phyloP scores from a whole-genome alignment of 2,888 invertebrate species.

The Meandrusa payeni region DNA sequence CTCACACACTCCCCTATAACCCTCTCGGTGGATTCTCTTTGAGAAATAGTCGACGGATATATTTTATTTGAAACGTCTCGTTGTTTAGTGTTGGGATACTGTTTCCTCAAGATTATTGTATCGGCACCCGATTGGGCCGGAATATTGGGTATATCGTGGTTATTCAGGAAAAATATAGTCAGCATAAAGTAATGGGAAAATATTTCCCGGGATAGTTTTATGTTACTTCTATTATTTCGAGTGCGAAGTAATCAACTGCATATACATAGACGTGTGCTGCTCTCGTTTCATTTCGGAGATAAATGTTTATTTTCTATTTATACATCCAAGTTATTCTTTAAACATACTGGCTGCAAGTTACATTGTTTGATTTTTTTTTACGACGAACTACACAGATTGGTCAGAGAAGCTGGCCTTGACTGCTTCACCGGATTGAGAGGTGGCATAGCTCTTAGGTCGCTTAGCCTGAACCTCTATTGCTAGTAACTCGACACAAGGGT shows the following conservation, averaged over 20 bases:
- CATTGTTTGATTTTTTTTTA: no score
- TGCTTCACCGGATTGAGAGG: no score
- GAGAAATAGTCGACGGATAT: constrained; percentile 39
- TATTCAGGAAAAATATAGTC: constrained; percentile 14
- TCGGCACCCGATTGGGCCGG: constrained; percentile 13
- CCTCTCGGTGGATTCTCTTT: constrained; percentile 30
- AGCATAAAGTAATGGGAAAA: constrained; percentile 1
- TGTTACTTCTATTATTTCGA: background rate
- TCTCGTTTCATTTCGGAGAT: no score
- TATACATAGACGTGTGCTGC: background rate
- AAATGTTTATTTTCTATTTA: no score
- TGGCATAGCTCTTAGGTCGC: no score
- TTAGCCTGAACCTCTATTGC: no score
- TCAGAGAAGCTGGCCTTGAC: no score
- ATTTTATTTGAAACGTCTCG: constrained; percentile 44
- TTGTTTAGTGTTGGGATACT: constrained; percentile 31
- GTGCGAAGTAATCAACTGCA: background rate
- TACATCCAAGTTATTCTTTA: no score
- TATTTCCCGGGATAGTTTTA: background rate
- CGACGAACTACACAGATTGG: no score
- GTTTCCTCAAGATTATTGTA: constrained; percentile 20
- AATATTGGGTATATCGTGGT: constrained; percentile 13
- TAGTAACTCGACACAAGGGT: no score
- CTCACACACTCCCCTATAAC: constrained; percentile 29
- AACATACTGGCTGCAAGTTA: no score